Conservation (phyloP, 2,888 invertebrate genomes). For the Penaeus monodon region DNA sequence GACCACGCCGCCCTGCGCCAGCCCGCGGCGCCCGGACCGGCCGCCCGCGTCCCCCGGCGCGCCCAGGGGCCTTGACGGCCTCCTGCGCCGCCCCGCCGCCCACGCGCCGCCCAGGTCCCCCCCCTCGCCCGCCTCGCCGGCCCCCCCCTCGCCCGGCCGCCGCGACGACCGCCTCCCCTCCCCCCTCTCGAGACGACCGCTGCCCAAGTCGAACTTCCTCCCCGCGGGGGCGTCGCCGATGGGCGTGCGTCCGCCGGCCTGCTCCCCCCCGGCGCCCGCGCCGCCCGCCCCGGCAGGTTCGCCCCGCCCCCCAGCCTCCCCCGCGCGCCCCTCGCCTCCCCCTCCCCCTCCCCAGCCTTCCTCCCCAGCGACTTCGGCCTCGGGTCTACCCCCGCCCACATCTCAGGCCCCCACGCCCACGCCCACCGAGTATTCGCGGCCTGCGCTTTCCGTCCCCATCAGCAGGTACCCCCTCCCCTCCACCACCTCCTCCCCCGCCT, state of each 20-base stretch:
- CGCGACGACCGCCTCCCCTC: neutral
- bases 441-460: neutral
- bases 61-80: neutral
- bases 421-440: neutral
- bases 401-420: constrained; percentile 60
- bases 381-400: constrained; percentile 28
- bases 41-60: neutral
- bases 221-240: constrained; percentile 66
- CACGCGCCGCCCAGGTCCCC: neutral
- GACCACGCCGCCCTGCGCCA: constrained; percentile 5
- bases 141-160: neutral
- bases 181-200: constrained; percentile 36
- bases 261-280: neutral
- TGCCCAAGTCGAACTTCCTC: constrained; percentile 66
- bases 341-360: constrained; percentile 36
- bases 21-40: neutral
- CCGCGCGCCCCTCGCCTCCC: constrained; percentile 42
- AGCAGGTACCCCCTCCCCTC: neutral
- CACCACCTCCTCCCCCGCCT: neutral
- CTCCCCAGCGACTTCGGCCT: neutral
- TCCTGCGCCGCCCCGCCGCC: constrained; percentile 2
- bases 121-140: neutral
- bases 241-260: neutral
- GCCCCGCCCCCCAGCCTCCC: constrained; percentile 44
- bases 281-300: neutral